Evolutionary conservation across 2,797 vertebrate species (phyloP).

Genomic region (Hoplostethus mediterraneus): DNA sequence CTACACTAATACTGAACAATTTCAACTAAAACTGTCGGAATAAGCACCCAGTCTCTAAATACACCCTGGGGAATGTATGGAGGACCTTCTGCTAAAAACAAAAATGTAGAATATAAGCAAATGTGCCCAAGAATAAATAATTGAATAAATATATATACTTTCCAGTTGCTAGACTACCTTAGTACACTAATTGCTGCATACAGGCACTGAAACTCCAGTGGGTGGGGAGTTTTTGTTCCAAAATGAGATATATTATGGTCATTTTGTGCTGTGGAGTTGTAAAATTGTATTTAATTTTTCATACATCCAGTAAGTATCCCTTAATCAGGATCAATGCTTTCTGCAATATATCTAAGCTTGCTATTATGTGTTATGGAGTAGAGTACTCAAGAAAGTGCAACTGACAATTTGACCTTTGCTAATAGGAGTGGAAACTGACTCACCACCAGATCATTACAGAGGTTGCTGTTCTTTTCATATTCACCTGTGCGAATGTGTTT

Average conservation of each 20-base stretch:
- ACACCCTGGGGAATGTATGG: too few relatives aligned
- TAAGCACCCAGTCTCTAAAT: too few relatives aligned
- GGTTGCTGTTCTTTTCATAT: conserved; percentile 8
- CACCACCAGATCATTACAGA: neutral
- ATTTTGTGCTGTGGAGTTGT: neutral
- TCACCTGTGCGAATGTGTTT: conserved; percentile 44
- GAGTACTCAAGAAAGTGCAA: neutral
- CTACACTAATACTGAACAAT: too few relatives aligned
- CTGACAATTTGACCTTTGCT: conserved; percentile 16
- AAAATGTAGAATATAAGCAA: too few relatives aligned
- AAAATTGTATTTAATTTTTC: neutral
- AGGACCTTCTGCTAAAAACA: too few relatives aligned
- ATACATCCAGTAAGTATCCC: neutral
- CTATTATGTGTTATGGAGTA: neutral
- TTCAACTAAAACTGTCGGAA: too few relatives aligned
- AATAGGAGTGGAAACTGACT: conserved; percentile 5
- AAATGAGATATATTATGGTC: neutral
- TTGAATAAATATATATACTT: too few relatives aligned
- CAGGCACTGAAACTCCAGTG: too few relatives aligned
- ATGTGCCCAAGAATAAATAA: too few relatives aligned
- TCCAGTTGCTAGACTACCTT: too few relatives aligned
- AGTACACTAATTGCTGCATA: too few relatives aligned
- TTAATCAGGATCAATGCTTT: neutral
- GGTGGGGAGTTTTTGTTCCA: too few relatives aligned
- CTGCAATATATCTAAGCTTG: neutral